Conservation (phyloP, 1,140 invertebrate species). For the Proctacanthus coquilletti region DNA sequence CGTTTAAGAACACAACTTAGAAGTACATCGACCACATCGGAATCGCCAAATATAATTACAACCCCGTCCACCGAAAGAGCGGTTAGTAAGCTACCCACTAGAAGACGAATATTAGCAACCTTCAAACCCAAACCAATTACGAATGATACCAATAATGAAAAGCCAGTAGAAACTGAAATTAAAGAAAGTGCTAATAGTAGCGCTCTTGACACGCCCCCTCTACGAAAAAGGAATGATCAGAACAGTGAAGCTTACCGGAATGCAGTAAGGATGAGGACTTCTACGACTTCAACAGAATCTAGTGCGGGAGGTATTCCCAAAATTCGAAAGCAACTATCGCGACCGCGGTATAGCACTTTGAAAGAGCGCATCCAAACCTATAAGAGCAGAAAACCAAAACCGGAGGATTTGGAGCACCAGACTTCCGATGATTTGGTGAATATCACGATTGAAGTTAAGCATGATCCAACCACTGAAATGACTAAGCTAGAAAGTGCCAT, state of each 20-base stretch:
- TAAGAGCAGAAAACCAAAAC: neutral
- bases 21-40: constrained; percentile 34
- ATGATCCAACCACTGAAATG: neutral
- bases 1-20: constrained; percentile 20
- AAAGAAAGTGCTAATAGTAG: neutral
- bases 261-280: neutral
- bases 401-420: neutral
- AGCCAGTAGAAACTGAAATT: neutral
- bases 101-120: constrained; percentile 1
- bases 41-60: neutral
- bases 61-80: neutral
- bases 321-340: neutral
- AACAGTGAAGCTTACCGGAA: neutral
- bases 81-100: neutral
- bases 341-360: neutral
- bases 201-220: too few species aligned
- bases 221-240: too few species aligned
- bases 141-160: constrained; percentile 1
- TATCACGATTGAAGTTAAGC: neutral
- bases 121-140: too few species aligned
- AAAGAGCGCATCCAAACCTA: neutral
- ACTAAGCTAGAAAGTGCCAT: constrained; percentile 30
- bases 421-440: neutral
- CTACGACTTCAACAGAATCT: neutral
- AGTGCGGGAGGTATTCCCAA: neutral